These are phyloP conservation scores for Stegana nigrithorax DNA, from an alignment of 2,888 invertebrate genomes.

Conservation along the genomic window DNA sequence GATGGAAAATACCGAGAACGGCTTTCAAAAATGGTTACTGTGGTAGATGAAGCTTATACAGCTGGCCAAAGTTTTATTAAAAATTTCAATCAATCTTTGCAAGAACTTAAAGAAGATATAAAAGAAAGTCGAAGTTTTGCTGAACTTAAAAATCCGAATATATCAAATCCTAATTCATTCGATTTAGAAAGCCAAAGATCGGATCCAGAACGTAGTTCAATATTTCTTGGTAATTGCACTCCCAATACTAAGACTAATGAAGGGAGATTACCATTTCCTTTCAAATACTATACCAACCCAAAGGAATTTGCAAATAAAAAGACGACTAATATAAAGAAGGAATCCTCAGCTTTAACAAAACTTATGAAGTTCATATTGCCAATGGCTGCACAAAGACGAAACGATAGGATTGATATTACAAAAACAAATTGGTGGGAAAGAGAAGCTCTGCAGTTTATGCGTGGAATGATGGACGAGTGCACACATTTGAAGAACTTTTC, in stretches of 20 bases:
- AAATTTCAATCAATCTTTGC: slow-evolving; percentile 72
- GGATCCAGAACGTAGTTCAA: slow-evolving; percentile 36
- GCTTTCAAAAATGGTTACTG: slow-evolving; percentile 87
- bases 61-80: slow-evolving; percentile 82
- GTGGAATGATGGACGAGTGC: slow-evolving; percentile 98
- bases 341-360: slow-evolving; percentile 58
- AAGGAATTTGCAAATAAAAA: not conserved
- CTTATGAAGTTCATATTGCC: slow-evolving; percentile 66
- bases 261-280: slow-evolving; percentile 28
- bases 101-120: slow-evolving; percentile 68
- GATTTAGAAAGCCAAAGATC: no score
- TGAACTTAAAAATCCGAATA: slow-evolving; percentile 24
- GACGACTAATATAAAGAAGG: not conserved
- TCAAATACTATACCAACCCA: slow-evolving; percentile 30
- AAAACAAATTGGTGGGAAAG: slow-evolving; percentile 79
- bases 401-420: slow-evolving; percentile 70
- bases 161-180: no score
- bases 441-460: slow-evolving; percentile 92
- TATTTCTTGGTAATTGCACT: slow-evolving; percentile 44
- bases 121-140: slow-evolving; percentile 51
- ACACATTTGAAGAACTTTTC: slow-evolving; percentile 96
- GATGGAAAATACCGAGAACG: slow-evolving; percentile 85
- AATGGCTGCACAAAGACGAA: slow-evolving; percentile 33
- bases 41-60: slow-evolving; percentile 78
- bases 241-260: slow-evolving; percentile 28